These are phyloP conservation scores for Marcusenius ussheri DNA, from an alignment of 2,113 vertebrate species.

Conservation along the genomic window DNA sequence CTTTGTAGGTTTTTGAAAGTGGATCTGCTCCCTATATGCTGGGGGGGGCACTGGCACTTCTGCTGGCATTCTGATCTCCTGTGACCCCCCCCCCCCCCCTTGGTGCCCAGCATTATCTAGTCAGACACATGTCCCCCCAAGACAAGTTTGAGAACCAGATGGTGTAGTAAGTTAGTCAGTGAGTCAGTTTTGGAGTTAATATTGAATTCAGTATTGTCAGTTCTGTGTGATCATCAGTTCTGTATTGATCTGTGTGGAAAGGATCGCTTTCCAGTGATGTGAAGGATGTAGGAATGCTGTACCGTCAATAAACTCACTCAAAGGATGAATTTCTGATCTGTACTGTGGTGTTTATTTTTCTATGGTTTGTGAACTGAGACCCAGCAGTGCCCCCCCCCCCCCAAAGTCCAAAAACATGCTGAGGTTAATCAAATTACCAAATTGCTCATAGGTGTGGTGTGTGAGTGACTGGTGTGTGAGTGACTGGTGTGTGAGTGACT, in stretches of 20 bases:
- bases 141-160: not conserved
- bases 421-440: too few species aligned
- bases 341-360: conserved; percentile 2
- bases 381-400: not conserved
- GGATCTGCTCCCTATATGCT: not conserved
- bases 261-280: conserved; percentile 65
- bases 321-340: conserved; percentile 42
- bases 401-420: too few species aligned
- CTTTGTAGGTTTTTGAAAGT: not conserved
- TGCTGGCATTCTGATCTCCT: not conserved
- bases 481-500: too few species aligned
- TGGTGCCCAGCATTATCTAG: not conserved
- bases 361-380: not conserved
- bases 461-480: too few species aligned
- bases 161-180: conserved; percentile 26
- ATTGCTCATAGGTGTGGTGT: too few species aligned
- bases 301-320: conserved; percentile 78
- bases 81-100: not conserved
- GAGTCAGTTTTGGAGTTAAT: conserved; percentile 44
- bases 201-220: conserved; percentile 63
- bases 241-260: conserved; percentile 62
- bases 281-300: conserved; percentile 65
- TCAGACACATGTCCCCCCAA: not conserved
- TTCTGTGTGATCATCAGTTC: conserved; percentile 61
- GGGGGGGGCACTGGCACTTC: not conserved